These are phyloP conservation scores for Ophioninae sp. DNA, from an alignment of 2,888 invertebrate genomes.

Conservation along the genomic window DNA sequence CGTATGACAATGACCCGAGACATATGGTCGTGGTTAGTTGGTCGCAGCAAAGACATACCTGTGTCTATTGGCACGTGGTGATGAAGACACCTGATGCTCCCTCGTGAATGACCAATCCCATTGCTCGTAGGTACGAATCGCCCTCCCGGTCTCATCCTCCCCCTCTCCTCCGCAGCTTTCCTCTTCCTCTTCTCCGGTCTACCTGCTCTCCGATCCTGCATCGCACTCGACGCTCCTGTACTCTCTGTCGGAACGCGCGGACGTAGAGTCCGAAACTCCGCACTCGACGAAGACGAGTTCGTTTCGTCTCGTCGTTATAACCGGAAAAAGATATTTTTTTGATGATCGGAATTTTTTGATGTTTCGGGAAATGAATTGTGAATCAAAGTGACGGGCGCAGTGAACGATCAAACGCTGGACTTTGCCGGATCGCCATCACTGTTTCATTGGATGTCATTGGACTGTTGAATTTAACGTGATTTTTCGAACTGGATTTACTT, in stretches of 20 bases:
- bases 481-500: too few relatives aligned
- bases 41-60: not conserved
- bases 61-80: constrained; percentile 70
- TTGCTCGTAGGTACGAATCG: constrained; percentile 60
- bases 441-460: too few relatives aligned
- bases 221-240: constrained; percentile 29
- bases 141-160: constrained; percentile 68
- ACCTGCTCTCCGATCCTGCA: constrained; percentile 35
- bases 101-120: constrained; percentile 68
- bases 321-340: not conserved
- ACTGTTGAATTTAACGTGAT: too few relatives aligned
- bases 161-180: constrained; percentile 47
- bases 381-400: not conserved
- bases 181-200: constrained; percentile 48
- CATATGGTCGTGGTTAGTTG: constrained; percentile 63
- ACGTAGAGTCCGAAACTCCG: constrained; percentile 50
- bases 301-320: constrained; percentile 18
- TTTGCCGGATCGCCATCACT: too few relatives aligned
- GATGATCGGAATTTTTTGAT: not conserved
- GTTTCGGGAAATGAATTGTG: not conserved
- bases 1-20: constrained; percentile 73
- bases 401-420: not conserved
- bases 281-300: constrained; percentile 66
- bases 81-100: constrained; percentile 66
- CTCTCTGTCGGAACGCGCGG: constrained; percentile 36